Evolutionary conservation across 2,113 vertebrate species (phyloP), one percentile per base, ranked within the genome.

Genomic region (Nymphicus hollandicus): DNA sequence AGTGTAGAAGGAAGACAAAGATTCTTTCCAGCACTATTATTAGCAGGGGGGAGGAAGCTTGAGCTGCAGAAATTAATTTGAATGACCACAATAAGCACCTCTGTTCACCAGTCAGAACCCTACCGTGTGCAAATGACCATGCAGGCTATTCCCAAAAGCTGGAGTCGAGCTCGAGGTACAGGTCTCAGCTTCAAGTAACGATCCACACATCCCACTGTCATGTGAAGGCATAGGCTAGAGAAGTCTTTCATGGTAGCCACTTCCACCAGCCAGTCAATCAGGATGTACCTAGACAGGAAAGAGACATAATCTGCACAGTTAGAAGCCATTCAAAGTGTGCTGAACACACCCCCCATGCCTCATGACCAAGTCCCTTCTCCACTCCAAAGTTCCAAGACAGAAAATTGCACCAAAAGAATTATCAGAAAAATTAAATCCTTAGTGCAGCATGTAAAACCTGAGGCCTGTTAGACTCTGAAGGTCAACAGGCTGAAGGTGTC

Each of bases 81-180:
- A 31, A 28, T 6, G 17, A 33, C 14, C 17, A 49, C 12, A 50
- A 10, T 5, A 71, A 61, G 4, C 39, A 20, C 3, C 22, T 25
- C 27, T 61, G 4, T 4, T 35, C 41, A 18, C 3, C 27, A 50
- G 31, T 18, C 64, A 53, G 46, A 53, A 15, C 46, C 43, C 98
- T 97, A 99, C 99, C 99, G 98, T 92, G 99, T 99, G 89, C 99
- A 99, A 95, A 99, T 99, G 56, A 99, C 99, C 99, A 99, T 99
- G 98, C 99, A 99, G 83, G 99, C 99, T 7, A 99, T 99, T 89
- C 99, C 99, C 93, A 99, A 96, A 8, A 99, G 98, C 92, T 99
- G 99, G 13, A 99, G 99, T 22, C 95, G 97, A 72, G 98, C 98
- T 55, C 99, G 98, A 24, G 99, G 98, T 17, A 99, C 99, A 6